Conservation (phyloP, 2,888 invertebrate species). For the Melanotus villosus region DNA sequence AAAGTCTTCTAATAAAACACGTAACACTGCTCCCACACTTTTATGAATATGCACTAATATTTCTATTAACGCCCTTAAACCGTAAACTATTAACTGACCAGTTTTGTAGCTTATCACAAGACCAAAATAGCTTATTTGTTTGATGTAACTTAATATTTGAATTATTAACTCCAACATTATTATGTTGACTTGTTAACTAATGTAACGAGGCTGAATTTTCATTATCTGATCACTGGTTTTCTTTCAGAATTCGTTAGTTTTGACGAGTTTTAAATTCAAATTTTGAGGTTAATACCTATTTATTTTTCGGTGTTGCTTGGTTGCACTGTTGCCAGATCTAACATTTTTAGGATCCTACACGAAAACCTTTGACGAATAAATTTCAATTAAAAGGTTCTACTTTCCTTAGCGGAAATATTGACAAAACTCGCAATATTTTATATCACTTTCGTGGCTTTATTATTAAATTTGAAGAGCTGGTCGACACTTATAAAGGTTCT, state of each 20-base stretch:
- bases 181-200: background rate
- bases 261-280: too few relatives aligned
- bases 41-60: constrained; percentile 30
- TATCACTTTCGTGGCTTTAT: too few relatives aligned
- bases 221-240: background rate
- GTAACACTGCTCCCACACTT: constrained; percentile 42
- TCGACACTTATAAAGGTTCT: too few relatives aligned
- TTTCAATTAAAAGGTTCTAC: too few relatives aligned
- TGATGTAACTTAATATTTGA: constrained; percentile 32
- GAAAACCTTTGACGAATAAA: too few relatives aligned
- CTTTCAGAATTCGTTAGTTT: background rate
- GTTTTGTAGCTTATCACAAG: constrained; percentile 54
- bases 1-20: constrained; percentile 56
- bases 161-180: constrained; percentile 46
- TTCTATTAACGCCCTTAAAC: constrained; percentile 36
- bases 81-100: constrained; percentile 55
- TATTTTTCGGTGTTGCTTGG: too few relatives aligned
- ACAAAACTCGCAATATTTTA: too few relatives aligned
- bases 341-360: too few relatives aligned
- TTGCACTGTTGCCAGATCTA: too few relatives aligned
- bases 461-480: too few relatives aligned
- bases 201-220: background rate
- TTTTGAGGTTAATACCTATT: too few relatives aligned
- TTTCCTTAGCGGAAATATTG: too few relatives aligned
- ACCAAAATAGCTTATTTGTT: constrained; percentile 39